Base-by-base conservation (phyloP, 2,888 invertebrate species). In the Ichneumoninae sp. region DNA sequence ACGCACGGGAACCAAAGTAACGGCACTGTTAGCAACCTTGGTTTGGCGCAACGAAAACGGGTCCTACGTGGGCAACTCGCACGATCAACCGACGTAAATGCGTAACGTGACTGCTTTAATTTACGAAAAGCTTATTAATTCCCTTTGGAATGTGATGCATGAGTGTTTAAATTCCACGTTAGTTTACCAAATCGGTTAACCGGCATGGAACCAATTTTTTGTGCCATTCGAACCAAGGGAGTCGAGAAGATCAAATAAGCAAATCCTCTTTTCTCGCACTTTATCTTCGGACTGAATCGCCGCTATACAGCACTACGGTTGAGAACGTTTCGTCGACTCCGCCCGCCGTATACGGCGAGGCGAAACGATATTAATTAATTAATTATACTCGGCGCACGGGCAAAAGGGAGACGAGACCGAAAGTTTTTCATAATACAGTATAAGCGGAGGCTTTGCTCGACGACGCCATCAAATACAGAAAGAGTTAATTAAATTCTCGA, bases 401-500 rank as follows among this genome's bases (percentile, higher is more conserved):
- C 65, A 50, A 66, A 71, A 68, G 66, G 54, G 40, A 66, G 47
- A 60, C 44, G 68, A 57, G 47, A 60, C 60, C 36, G 68, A 70
- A 77, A 62, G 77, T 82, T 82, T 81, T 78, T 82, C 68, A 70
- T 79, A 66, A 72, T 83, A 74, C 65, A 57, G 52, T 30, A 62
- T 52, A 69, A 76, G 78, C 70, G 30, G 62, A 62, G 62, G 33
- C 62, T 62, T 62, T 62, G 62, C 50, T 88, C 89, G 89, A 86
- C 82, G 83, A 81, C 86, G 86, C 89, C 89, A 91, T 92, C 91
- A 91, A 90, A 89, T 90, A 88, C 89, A 89, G 89, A 90, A 89
- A 89, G 90, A 90, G 91, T 92, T 92, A 91, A 92, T 92, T 92
- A 91, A 92, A 92, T 92, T 92, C 90, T 88, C 87, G 83, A 79